Percentiles rank a stretch among this genome's conserved stretches.
Conservation (phyloP, 2,888 invertebrate species). For the Lingula anatina region DNA sequence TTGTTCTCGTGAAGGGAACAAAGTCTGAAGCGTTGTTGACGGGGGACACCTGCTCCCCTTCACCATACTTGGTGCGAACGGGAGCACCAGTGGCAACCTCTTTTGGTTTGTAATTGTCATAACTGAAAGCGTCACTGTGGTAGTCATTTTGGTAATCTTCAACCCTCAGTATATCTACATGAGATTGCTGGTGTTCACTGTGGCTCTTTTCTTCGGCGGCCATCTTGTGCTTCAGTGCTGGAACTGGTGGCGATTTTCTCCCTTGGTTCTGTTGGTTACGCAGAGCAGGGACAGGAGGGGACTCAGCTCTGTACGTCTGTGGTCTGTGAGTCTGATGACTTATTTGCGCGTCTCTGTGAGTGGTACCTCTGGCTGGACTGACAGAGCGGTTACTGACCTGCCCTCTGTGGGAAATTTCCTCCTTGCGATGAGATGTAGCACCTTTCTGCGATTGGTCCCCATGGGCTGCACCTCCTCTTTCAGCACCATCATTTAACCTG, state of each 20-base stretch:
- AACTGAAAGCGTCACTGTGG: not conserved
- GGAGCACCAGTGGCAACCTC: too few species aligned
- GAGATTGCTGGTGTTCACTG: not conserved
- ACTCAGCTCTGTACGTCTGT: conserved; percentile 1
- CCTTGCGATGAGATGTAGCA: not conserved
- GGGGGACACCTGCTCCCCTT: conserved; percentile 10
- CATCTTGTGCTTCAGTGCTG: not conserved
- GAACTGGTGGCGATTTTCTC: not conserved
- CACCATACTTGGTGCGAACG: conserved; percentile 17
- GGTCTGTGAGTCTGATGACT: not conserved
- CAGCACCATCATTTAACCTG: conserved; percentile 4
- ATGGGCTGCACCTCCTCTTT: not conserved
- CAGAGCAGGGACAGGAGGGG: conserved; percentile 14
- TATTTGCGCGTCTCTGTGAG: not conserved
- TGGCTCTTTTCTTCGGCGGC: not conserved
- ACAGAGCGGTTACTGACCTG: not conserved
- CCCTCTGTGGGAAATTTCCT: not conserved
- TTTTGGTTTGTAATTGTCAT: too few species aligned
- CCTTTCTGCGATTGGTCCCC: not conserved
- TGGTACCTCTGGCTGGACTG: not conserved
- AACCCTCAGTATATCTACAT: too few species aligned
- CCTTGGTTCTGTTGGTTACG: not conserved
- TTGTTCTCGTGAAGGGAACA: conserved; percentile 44
- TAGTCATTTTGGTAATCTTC: not conserved
- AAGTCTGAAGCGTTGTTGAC: conserved; percentile 26